phyloP scores from a whole-genome alignment of 2,113 vertebrate species.

The Zootoca vivipara region DNA sequence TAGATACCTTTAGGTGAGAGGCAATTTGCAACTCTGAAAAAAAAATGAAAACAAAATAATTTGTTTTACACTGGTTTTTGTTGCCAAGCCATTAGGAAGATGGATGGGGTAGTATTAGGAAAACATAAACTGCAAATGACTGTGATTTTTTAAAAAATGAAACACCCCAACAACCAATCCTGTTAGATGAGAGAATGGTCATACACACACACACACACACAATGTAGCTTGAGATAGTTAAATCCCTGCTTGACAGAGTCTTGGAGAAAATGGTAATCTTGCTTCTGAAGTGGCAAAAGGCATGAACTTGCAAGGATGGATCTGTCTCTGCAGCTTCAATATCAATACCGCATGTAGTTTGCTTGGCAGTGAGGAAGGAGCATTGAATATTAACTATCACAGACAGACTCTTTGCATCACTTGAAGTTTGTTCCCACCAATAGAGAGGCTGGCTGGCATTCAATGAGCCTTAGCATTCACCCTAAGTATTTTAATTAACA shows the following conservation, averaged over 20 bases:
- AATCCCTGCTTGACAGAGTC: neutral
- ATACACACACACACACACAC: conserved; percentile 17
- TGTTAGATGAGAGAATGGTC: conserved; percentile 15
- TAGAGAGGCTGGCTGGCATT: neutral
- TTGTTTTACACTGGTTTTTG: conserved; percentile 57
- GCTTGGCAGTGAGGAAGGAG: neutral
- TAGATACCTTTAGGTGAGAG: conserved; percentile 29
- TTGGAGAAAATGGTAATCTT: neutral
- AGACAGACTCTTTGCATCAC: neutral
- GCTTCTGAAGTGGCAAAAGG: conserved; percentile 10
- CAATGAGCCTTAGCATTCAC: neutral
- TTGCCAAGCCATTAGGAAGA: conserved; percentile 53
- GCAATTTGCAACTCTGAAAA: conserved; percentile 48
- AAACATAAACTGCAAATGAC: conserved; percentile 52
- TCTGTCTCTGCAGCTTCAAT: neutral
- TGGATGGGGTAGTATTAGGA: conserved; percentile 54
- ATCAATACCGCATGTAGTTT: neutral
- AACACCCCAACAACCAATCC: conserved; percentile 37
- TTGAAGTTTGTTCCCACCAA: neutral
- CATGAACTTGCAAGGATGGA: neutral
- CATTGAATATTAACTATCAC: neutral
- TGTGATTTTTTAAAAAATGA: conserved; percentile 33
- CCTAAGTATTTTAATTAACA: neutral
- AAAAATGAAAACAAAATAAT: conserved; percentile 59
- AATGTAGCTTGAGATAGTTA: conserved; percentile 29